These are phyloP conservation scores for Drosophila lowei DNA, from an alignment of 1,140 invertebrate genomes.

Conservation along the genomic window DNA sequence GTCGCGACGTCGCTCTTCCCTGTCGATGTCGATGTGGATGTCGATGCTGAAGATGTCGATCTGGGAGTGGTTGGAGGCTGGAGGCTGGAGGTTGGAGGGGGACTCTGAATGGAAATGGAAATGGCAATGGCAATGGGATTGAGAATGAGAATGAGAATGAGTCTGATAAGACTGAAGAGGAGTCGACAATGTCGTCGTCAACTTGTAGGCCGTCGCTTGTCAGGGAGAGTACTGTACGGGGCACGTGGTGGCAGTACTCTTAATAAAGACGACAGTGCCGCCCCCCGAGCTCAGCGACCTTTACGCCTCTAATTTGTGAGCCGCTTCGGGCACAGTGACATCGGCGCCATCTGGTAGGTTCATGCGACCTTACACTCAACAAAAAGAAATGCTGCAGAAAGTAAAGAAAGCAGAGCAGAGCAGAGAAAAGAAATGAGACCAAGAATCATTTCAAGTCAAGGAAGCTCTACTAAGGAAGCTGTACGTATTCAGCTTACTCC, in stretches of 20 bases:
- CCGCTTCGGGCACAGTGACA: conserved; percentile 11
- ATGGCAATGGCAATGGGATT: conserved; percentile 5
- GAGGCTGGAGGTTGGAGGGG: too few species aligned
- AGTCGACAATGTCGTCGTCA: conserved; percentile 40
- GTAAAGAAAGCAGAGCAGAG: too few species aligned
- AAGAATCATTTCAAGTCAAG: too few species aligned
- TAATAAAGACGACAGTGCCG: conserved; percentile 37
- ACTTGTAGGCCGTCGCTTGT: conserved; percentile 13
- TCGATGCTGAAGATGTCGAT: too few species aligned
- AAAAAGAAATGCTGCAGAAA: too few species aligned
- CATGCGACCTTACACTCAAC: background rate
- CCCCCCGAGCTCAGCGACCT: conserved; percentile 14
- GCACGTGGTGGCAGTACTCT: conserved; percentile 4
- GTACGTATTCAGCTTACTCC: too few species aligned
- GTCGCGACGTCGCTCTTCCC: conserved; percentile 18
- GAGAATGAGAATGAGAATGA: conserved; percentile 16
- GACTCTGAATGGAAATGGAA: background rate
- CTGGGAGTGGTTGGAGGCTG: background rate
- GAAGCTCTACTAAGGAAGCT: too few species aligned
- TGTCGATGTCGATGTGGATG: conserved; percentile 32
- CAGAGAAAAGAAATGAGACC: too few species aligned
- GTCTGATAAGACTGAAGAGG: conserved; percentile 4
- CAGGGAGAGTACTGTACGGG: too few species aligned
- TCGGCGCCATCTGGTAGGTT: conserved; percentile 31
- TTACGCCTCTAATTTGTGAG: conserved; percentile 39